Base-by-base conservation (phyloP, 1,140 invertebrate genomes). In the Bombyx mandarina region DNA sequence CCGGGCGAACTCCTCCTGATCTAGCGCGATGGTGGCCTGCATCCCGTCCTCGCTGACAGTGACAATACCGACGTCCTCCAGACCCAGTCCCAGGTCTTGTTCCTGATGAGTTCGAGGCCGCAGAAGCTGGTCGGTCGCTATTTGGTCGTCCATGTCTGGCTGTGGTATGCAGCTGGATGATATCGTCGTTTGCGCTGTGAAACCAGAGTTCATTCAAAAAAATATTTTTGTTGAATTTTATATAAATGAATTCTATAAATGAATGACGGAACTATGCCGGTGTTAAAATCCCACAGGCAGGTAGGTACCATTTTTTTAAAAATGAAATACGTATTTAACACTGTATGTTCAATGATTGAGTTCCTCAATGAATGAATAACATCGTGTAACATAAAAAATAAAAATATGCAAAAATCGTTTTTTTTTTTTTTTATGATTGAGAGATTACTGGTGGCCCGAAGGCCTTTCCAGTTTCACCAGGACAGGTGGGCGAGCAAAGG, bases 1-100 rank as follows among this genome's bases (percentile, higher is more conserved):
- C 9, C 84, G 61, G 0, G 85, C 87, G 56, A 88, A 88, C 70
- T 88, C 84, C 69, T 86, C 79, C 43, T 82, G 74, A 42, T 84
- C 73, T 8, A 84, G 54, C 6, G 76, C 62, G 12, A 83, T 81
- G 12, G 77, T 79, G 0, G 77, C 69, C 54, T 72, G 71, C 66
- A 74, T 70, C 7, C 82, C 82, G 42, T 82, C 78, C 54, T 75
- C 79, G 43, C 69, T 75, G 5, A 86, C 82, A 2, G 80, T 82
- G n/a, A 86, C 82, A 9, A 86, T 82, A 42, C 79, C 78, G 3
- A 81, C 79, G 50, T 83, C 80, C 3, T 70, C 73, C 1, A 86
- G 62, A 0, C 77, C 77, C 8, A 82, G 65, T 43, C 66, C 69
- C 52, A 82, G 61, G 42, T 77, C 76, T 35, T 70, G 47, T 8